phyloP scores from a whole-genome alignment of 2,113 vertebrate species.

The Ginglymostoma cirratum region DNA sequence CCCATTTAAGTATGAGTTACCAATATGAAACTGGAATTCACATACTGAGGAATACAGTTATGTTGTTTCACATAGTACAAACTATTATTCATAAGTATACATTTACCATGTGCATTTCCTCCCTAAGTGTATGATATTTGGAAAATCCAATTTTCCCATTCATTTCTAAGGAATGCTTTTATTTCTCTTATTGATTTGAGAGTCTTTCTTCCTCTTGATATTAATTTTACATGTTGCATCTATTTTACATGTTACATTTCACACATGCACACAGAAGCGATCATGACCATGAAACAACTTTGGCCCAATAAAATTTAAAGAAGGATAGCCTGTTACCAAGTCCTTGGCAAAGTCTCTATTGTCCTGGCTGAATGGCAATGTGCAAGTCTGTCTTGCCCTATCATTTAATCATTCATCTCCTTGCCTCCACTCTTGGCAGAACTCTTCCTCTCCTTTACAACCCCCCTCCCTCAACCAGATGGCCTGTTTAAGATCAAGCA shows the following conservation, averaged over 20 bases:
- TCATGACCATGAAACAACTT: background rate
- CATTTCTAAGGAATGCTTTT: background rate
- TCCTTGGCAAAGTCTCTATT: background rate
- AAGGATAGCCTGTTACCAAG: background rate
- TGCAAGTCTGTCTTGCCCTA: slow-evolving; percentile 18
- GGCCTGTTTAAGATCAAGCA: slow-evolving; percentile 37
- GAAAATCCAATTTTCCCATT: background rate
- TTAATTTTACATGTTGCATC: background rate
- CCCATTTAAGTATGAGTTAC: background rate
- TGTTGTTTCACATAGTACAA: background rate
- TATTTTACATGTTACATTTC: background rate
- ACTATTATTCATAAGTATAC: background rate
- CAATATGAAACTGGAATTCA: background rate
- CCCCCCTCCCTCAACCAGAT: slow-evolving; percentile 33
- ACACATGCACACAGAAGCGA: too few relatives aligned
- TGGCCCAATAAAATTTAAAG: background rate
- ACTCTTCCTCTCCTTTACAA: slow-evolving; percentile 25
- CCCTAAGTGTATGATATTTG: background rate
- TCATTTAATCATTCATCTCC: slow-evolving; percentile 25
- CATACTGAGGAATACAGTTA: background rate
- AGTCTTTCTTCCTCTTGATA: background rate
- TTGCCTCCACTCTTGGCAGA: slow-evolving; percentile 28
- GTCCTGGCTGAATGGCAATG: background rate
- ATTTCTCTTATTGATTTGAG: background rate
- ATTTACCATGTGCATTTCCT: background rate